Conservation (phyloP, 2,888 invertebrate species). For the Xestia ashworthii region DNA sequence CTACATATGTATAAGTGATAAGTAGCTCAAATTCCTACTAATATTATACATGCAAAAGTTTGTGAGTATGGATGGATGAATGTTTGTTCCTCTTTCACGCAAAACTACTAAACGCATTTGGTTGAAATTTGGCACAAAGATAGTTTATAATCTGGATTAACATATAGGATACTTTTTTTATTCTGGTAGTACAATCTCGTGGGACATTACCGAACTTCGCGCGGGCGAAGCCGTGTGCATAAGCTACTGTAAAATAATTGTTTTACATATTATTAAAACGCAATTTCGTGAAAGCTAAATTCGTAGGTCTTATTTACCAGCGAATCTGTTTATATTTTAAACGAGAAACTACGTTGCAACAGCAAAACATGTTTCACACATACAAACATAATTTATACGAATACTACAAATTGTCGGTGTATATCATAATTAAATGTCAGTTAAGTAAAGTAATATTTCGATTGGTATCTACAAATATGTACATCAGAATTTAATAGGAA, state of each 20-base stretch:
- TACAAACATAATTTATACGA: background rate
- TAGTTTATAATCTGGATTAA: too few relatives aligned
- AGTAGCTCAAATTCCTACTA: background rate
- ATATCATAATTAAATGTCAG: conserved; percentile 49
- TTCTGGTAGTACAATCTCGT: too few relatives aligned
- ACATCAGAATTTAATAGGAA: conserved; percentile 22
- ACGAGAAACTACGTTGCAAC: background rate
- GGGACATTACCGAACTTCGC: too few relatives aligned
- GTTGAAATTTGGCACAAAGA: too few relatives aligned
- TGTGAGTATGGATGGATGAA: too few relatives aligned
- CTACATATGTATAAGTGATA: background rate
- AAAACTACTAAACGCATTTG: too few relatives aligned
- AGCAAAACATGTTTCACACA: conserved; percentile 8
- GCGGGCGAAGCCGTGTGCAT: too few relatives aligned
- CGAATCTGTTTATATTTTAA: background rate
- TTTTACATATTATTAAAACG: background rate
- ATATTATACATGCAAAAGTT: too few relatives aligned
- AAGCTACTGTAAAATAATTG: background rate
- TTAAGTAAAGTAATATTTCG: conserved; percentile 36
- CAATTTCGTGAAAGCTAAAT: background rate
- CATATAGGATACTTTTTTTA: too few relatives aligned
- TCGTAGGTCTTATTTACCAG: background rate
- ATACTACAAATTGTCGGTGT: conserved; percentile 25
- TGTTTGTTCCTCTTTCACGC: too few relatives aligned
- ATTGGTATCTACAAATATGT: conserved; percentile 39